Percentiles rank a stretch among this genome's conserved stretches.
Conservation (phyloP, 2,113 vertebrate genomes). For the Coregonus clupeaformis region DNA sequence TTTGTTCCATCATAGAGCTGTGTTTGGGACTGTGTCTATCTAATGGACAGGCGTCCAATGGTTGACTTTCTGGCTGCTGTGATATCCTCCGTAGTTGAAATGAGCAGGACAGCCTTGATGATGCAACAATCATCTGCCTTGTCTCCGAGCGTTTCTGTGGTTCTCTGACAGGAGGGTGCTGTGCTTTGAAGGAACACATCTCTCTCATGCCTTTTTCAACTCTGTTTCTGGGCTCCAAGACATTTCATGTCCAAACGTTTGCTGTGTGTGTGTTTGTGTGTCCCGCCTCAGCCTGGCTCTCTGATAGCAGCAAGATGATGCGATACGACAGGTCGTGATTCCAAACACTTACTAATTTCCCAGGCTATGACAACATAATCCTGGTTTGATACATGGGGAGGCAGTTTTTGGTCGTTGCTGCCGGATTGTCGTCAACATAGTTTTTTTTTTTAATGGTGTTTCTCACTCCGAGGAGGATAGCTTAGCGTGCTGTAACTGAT, state of each 20-base stretch:
- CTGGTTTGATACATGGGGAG: neutral
- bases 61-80: slow-evolving; percentile 27
- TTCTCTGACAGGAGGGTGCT: neutral
- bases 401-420: neutral
- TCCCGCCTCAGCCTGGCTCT: too few species aligned
- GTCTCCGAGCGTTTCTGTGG: neutral
- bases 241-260: too few species aligned
- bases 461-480: too few species aligned
- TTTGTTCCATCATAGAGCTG: neutral
- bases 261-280: neutral
- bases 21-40: slow-evolving; percentile 43
- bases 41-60: slow-evolving; percentile 51
- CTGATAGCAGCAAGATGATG: too few species aligned
- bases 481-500: too few species aligned
- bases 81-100: slow-evolving; percentile 22
- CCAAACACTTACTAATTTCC: neutral
- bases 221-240: too few species aligned
- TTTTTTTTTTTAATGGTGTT: too few species aligned
- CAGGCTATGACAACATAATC: neutral
- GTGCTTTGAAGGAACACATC: neutral
- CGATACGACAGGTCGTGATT: neutral
- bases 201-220: neutral
- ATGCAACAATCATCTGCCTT: slow-evolving; percentile 5
- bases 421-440: neutral
- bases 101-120: slow-evolving; percentile 35